phyloP scores from a whole-genome alignment of 2,113 vertebrate genomes.

The Phyllostomus hastatus region DNA sequence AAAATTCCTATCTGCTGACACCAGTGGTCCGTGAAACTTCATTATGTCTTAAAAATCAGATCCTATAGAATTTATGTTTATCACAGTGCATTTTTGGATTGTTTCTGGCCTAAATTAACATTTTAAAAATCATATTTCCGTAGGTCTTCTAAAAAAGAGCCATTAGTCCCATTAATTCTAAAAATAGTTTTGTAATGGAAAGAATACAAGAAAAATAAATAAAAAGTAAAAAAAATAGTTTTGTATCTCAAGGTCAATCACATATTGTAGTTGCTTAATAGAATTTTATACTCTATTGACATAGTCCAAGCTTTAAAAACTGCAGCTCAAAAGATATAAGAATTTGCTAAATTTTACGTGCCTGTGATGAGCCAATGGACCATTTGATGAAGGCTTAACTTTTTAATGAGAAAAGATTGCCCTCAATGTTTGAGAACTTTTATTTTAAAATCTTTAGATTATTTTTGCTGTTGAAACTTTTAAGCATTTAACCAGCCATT shows the following conservation, averaged over 20 bases:
- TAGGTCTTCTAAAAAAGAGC: background rate
- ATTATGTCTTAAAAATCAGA: background rate
- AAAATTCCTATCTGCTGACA: background rate
- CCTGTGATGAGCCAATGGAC: background rate
- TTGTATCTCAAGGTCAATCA: conserved; percentile 10
- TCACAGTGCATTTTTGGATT: background rate
- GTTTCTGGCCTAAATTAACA: background rate
- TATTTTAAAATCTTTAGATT: background rate
- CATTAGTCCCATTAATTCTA: background rate
- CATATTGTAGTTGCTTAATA: background rate
- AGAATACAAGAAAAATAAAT: too few relatives aligned
- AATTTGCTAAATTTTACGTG: background rate
- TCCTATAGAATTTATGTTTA: background rate
- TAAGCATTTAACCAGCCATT: background rate
- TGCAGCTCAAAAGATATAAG: background rate
- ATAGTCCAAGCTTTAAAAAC: background rate
- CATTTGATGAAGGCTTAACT: conserved; percentile 10
- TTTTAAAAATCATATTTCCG: background rate
- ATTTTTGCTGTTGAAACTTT: background rate
- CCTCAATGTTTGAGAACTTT: background rate
- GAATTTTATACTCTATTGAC: background rate
- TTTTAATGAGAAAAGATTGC: background rate
- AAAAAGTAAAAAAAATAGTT: background rate
- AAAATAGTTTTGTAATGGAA: too few relatives aligned
- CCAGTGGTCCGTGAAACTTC: background rate